phyloP scores from a whole-genome alignment of 2,797 vertebrate genomes.

The Acestrorhynchus altus region DNA sequence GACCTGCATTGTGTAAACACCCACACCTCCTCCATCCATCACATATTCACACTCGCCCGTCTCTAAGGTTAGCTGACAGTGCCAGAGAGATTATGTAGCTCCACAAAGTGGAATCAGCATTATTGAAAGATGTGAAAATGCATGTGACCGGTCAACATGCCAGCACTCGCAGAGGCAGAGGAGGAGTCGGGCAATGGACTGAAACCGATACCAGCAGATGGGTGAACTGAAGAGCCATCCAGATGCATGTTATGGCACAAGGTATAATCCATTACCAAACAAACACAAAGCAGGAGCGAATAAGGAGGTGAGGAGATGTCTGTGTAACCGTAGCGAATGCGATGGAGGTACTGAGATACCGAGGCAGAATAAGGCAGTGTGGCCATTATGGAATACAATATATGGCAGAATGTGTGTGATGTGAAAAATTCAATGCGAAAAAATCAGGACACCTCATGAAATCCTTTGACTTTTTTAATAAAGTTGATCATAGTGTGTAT shows the following conservation, averaged over 20 bases:
- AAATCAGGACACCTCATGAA: no score
- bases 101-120: no score
- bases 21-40: not conserved
- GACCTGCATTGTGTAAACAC: conserved; percentile 14
- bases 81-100: not conserved
- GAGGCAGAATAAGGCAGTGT: no score
- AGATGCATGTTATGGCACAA: conserved; percentile 23
- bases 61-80: not conserved
- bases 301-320: not conserved
- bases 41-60: not conserved
- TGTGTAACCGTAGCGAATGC: not conserved
- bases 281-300: not conserved
- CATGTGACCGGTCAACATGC: conserved; percentile 44
- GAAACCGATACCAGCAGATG: conserved; percentile 50
- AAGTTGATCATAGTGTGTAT: no score
- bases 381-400: no score
- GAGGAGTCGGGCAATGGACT: conserved; percentile 31
- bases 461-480: no score
- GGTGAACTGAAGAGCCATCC: conserved; percentile 41
- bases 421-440: no score
- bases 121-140: conserved; percentile 39
- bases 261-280: conserved; percentile 25
- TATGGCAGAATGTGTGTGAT: no score
- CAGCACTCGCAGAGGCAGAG: conserved; percentile 5
- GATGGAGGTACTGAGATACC: not conserved